Percentiles rank a stretch among this genome's conserved stretches.
Conservation (phyloP, 2,888 invertebrate genomes). For the Octonoba sinensis region DNA sequence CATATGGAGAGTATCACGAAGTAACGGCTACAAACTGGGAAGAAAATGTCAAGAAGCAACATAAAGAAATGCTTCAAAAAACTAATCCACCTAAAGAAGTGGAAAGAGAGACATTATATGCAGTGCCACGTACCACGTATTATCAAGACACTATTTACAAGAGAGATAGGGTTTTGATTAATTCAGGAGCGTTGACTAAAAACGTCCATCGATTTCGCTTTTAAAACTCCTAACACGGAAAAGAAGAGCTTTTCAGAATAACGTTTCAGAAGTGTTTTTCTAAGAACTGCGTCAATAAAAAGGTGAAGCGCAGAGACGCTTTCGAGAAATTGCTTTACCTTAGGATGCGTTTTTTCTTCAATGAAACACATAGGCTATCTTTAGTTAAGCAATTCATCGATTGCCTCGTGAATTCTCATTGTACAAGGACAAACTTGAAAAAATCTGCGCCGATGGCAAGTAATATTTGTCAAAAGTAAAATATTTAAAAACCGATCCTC, state of each 20-base stretch:
- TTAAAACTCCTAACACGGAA: slow-evolving; percentile 30
- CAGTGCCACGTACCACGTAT: slow-evolving; percentile 36
- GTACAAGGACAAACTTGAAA: no score
- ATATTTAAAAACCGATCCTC: no score
- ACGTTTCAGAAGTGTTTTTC: slow-evolving; percentile 14
- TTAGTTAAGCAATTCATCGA: no score
- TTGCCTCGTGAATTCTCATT: no score
- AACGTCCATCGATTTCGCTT: slow-evolving; percentile 36
- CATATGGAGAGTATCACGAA: slow-evolving; percentile 30
- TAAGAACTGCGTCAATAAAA: no score
- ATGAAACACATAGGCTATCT: no score
- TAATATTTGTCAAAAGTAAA: no score
- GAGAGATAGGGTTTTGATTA: slow-evolving; percentile 37
- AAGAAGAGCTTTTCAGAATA: slow-evolving; percentile 11
- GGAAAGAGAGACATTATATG: slow-evolving; percentile 48
- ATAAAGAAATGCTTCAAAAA: slow-evolving; percentile 30
- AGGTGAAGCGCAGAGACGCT: no score
- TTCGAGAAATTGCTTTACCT: no score
- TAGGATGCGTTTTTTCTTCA: no score
- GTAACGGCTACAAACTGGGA: slow-evolving; percentile 33
- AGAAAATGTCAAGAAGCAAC: slow-evolving; percentile 42
- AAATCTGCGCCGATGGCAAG: no score
- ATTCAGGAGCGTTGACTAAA: slow-evolving; percentile 36
- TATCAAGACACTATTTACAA: slow-evolving; percentile 33
- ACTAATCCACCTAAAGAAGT: slow-evolving; percentile 48